phyloP scores from a whole-genome alignment of 1,140 invertebrate genomes.

The Notospermus geniculatus region DNA sequence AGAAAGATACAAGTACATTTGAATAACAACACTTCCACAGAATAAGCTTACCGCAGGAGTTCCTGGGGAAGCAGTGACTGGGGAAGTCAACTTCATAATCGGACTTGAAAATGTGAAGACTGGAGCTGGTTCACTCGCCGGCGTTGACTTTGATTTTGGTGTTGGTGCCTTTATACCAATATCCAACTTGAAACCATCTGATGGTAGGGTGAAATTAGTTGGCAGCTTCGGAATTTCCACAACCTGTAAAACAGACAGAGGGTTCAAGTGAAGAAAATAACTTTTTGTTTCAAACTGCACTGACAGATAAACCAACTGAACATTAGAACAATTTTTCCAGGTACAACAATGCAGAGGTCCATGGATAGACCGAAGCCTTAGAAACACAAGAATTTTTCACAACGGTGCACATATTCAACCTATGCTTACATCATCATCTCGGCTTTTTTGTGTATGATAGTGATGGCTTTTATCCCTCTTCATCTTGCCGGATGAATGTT shows the following conservation, averaged over 20 bases:
- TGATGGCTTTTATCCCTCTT: constrained; percentile 28
- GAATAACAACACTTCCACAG: too few relatives aligned
- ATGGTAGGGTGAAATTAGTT: constrained; percentile 37
- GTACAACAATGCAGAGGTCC: constrained; percentile 9
- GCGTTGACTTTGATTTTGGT: background rate
- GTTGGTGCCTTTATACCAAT: constrained; percentile 20
- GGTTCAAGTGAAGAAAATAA: background rate
- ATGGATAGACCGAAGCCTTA: too few relatives aligned
- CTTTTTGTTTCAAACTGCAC: constrained; percentile 7
- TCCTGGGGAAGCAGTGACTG: background rate
- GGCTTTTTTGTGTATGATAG: constrained; percentile 16
- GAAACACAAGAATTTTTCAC: too few relatives aligned
- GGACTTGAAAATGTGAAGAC: constrained; percentile 38
- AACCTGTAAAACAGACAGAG: constrained; percentile 10
- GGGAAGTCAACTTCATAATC: constrained; percentile 20
- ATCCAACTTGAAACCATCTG: constrained; percentile 27
- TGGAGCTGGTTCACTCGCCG: constrained; percentile 7
- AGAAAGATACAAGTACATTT: too few relatives aligned
- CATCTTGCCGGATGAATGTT: constrained; percentile 24
- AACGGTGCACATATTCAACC: too few relatives aligned
- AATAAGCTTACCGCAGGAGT: background rate
- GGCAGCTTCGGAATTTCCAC: constrained; percentile 30
- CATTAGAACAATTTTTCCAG: constrained; percentile 9
- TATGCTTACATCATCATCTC: constrained; percentile 19
- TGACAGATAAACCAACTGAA: too few relatives aligned